These are phyloP conservation scores for Masticophis lateralis DNA, from an alignment of 2,797 vertebrate species.

Conservation along the genomic window DNA sequence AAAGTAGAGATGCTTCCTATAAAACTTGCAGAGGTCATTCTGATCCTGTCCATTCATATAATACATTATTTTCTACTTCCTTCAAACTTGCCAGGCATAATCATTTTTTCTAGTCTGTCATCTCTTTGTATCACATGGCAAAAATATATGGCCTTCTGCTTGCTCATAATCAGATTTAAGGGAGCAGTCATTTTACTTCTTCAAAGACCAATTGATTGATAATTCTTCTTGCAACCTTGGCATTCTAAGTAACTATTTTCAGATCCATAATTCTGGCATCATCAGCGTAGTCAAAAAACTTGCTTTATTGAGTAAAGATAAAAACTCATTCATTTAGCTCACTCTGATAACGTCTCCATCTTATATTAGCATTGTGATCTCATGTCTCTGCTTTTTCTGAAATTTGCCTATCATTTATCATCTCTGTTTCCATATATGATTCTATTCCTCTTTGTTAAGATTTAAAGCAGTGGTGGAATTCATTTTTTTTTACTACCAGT, in stretches of 20 bases:
- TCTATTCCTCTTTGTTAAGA: background rate
- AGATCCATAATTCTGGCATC: background rate
- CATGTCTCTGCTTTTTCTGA: background rate
- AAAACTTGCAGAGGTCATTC: background rate
- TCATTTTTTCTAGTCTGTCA: background rate
- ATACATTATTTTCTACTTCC: background rate
- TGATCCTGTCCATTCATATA: background rate
- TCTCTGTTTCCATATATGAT: background rate
- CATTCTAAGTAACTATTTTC: background rate
- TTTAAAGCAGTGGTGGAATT: background rate
- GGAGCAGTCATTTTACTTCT: background rate
- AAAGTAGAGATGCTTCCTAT: background rate
- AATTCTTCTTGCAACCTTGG: background rate
- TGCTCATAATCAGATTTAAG: background rate
- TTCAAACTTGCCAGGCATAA: background rate
- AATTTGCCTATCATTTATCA: background rate
- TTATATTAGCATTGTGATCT: background rate
- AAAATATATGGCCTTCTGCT: background rate
- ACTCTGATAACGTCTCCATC: background rate
- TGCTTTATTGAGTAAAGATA: background rate
- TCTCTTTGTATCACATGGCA: background rate
- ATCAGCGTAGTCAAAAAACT: background rate
- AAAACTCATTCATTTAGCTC: background rate
- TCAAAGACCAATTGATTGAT: background rate
- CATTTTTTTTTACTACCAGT: too few relatives aligned